Evolutionary conservation across 2,888 invertebrate genomes (phyloP).

Genomic region (Caenorhabditis sp.): DNA sequence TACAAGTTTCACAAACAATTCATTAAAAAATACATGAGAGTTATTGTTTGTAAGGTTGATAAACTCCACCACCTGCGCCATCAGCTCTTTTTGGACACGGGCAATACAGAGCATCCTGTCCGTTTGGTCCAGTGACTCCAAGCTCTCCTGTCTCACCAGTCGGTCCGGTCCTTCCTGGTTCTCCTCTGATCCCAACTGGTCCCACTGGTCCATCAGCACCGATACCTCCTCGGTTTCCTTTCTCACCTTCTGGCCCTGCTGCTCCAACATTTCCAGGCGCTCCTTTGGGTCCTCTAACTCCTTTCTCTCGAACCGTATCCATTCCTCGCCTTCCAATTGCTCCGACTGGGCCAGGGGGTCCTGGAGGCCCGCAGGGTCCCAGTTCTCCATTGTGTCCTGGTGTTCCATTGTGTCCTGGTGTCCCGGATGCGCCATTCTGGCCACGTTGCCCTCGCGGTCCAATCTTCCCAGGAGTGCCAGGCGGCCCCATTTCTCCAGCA

Average conservation of each 20-base stretch:
- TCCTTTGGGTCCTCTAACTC: conserved; percentile 64
- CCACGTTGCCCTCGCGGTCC: conserved; percentile 68
- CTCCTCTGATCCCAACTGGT: conserved; percentile 37
- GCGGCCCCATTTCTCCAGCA: conserved; percentile 67
- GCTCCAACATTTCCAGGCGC: conserved; percentile 48
- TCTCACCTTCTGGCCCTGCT: conserved; percentile 56
- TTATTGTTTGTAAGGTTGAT: conserved; percentile 61
- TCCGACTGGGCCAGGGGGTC: conserved; percentile 57
- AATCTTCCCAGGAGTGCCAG: conserved; percentile 58
- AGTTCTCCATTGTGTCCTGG: conserved; percentile 67
- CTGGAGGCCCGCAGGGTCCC: conserved; percentile 63
- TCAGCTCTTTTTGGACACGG: conserved; percentile 62
- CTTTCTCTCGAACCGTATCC: conserved; percentile 62
- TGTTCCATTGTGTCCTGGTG: conserved; percentile 66
- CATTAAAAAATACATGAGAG: neutral
- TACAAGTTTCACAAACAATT: neutral
- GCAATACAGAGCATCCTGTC: conserved; percentile 66
- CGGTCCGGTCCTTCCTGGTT: conserved; percentile 53
- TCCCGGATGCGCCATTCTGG: conserved; percentile 59
- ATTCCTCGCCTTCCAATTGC: conserved; percentile 62
- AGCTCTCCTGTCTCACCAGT: conserved; percentile 47
- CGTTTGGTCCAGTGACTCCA: conserved; percentile 45
- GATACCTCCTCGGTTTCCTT: conserved; percentile 51
- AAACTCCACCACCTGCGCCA: conserved; percentile 51
- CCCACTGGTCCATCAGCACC: conserved; percentile 57